Conservation (phyloP, 1,140 invertebrate genomes). For the Zaprionus gabonicus region DNA sequence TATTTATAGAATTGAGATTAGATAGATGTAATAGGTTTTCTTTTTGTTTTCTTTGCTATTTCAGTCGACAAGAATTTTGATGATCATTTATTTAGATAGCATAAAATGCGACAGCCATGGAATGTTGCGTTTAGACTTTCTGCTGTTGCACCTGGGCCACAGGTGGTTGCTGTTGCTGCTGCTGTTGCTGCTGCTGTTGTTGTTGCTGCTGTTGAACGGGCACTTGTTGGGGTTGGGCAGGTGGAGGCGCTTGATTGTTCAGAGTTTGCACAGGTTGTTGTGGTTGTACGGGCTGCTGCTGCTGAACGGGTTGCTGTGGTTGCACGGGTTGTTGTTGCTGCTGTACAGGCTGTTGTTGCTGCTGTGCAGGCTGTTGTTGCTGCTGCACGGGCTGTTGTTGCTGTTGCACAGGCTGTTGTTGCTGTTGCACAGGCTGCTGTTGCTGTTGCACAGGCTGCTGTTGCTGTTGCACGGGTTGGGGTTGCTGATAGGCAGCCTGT, state of each 20-base stretch:
- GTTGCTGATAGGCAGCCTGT: conserved; percentile 35
- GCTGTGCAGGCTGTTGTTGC: conserved; percentile 44
- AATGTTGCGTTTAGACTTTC: conserved; percentile 57
- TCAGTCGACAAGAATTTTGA: conserved; percentile 54
- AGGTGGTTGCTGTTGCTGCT: conserved; percentile 38
- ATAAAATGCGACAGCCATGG: conserved; percentile 44
- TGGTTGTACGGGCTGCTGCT: conserved; percentile 36
- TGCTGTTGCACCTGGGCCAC: conserved; percentile 44
- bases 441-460: conserved; percentile 46
- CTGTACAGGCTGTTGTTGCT: conserved; percentile 45
- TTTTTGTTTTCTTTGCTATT: conserved; percentile 31
- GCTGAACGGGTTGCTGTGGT: conserved; percentile 38
- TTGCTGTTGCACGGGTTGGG: conserved; percentile 25
- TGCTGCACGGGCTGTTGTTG: conserved; percentile 38
- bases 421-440: conserved; percentile 43
- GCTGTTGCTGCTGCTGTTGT: conserved; percentile 37
- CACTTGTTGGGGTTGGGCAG: conserved; percentile 52
- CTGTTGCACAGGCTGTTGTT: conserved; percentile 40
- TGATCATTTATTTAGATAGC: conserved; percentile 19
- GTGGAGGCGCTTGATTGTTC: not conserved
- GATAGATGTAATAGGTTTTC: conserved; percentile 4
- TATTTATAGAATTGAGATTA: conserved; percentile 23
- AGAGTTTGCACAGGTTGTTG: conserved; percentile 30
- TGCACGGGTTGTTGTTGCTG: conserved; percentile 49
- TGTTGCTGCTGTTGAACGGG: conserved; percentile 51